These are phyloP conservation scores for Rugalucina vietnamica DNA, from an alignment of 2,888 invertebrate species.

Conservation along the genomic window DNA sequence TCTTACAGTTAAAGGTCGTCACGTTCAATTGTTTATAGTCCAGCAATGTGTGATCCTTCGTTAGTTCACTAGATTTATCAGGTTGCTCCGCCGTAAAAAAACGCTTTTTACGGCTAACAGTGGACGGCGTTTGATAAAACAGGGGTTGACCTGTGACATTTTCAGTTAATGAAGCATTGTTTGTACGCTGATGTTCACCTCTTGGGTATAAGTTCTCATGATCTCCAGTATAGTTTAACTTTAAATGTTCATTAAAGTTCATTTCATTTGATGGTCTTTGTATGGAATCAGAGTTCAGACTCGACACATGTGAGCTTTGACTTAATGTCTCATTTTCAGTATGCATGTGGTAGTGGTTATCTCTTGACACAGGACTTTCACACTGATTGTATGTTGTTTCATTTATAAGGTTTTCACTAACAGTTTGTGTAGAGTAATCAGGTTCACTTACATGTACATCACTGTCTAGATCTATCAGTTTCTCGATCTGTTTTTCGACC, in stretches of 20 bases:
- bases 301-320: not conserved
- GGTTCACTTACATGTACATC: no score
- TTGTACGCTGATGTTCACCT: not conserved
- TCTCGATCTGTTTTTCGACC: conserved; percentile 10
- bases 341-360: not conserved
- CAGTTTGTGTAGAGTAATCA: not conserved
- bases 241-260: not conserved
- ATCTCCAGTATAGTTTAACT: not conserved
- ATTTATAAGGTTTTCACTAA: not conserved
- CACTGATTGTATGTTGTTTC: not conserved
- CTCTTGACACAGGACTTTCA: not conserved
- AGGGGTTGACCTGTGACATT: not conserved
- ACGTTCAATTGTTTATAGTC: not conserved
- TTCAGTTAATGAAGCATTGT: not conserved
- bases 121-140: not conserved
- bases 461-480: not conserved
- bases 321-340: not conserved
- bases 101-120: not conserved
- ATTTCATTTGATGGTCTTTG: not conserved
- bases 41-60: not conserved
- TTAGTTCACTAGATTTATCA: not conserved
- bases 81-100: conserved; percentile 8
- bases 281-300: not conserved
- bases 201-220: not conserved
- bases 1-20: conserved; percentile 22